Base-by-base conservation (phyloP, 2,113 vertebrate genomes). In the Harpagus bidentatus region DNA sequence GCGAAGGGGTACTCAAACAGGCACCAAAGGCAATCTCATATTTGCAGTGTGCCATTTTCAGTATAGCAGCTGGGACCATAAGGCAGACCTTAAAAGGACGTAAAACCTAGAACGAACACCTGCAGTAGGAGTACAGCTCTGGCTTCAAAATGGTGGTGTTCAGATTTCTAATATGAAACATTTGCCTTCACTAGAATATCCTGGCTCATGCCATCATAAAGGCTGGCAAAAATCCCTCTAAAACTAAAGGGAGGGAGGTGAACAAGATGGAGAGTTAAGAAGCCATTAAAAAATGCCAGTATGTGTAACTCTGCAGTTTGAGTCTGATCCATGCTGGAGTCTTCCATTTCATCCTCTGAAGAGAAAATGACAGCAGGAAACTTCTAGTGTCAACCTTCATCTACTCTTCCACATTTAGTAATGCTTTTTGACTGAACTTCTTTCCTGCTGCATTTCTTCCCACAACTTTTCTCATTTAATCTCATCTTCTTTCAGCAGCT, bases 321-420 rank as follows among this genome's bases (percentile, higher is more conserved):
- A 97, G 86, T 89, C 74, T 96, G 95, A 95, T 95, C 87, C 62
- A 62, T 92, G 48, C 63, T 90, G 81, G 93, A 97, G 86, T 82
- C 82, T 95, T 96, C 88, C 72, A 80, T 96, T 96, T 95, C 95
- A 92, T 58, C 65, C 76, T 95, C 84, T 91, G 87, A 95, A 96
- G 73, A 94, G 88, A 94, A 95, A 90, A 97, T 93, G 91, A 95
- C 92, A 97, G 91, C 85, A 95, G 84, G 84, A 95, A 97, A 96
- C 89, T 94, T 96, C 66, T 56, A 76, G 17, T 82, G 91, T 95
- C 96, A 96, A 67, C 86, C 38, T 94, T 93, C 93, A 92, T 94
- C 86, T 91, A 71, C 40, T 88, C 67, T 91, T 85, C 78, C 53
- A 32, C 43, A 74, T 94, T 93, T 94, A 79, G 48, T 91, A 95